A percentile compares a stretch with the other conserved stretches of the same genome.
These are phyloP conservation scores for Dioctria rufipes DNA, from an alignment of 2,888 invertebrate genomes.

Conservation along the genomic window DNA sequence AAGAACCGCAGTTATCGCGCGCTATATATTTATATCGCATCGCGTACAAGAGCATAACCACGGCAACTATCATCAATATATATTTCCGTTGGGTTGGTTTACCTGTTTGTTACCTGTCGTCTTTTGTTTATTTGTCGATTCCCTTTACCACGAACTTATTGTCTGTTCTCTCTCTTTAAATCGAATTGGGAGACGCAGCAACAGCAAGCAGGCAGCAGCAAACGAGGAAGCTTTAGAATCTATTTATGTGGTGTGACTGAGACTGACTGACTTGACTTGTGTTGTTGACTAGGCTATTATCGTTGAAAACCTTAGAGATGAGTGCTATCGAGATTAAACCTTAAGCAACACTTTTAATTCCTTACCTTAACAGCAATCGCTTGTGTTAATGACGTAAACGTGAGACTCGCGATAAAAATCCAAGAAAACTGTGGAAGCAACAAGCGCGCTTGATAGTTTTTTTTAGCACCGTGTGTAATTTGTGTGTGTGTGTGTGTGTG, in stretches of 20 bases:
- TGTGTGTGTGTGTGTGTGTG: neutral
- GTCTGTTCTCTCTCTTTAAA: neutral
- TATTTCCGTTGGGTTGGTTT: slow-evolving; percentile 16
- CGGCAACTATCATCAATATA: neutral
- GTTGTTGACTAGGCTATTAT: slow-evolving; percentile 15
- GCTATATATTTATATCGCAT: neutral
- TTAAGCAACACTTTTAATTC: slow-evolving; percentile 40
- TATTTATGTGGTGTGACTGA: too few relatives aligned
- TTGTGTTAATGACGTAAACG: slow-evolving; percentile 45
- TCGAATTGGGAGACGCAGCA: too few relatives aligned
- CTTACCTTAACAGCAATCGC: slow-evolving; percentile 6
- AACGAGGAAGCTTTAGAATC: too few relatives aligned
- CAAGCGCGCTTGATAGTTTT: neutral
- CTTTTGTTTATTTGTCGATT: neutral
- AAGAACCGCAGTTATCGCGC: slow-evolving; percentile 12
- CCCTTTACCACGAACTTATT: neutral
- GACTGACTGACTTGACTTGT: neutral
- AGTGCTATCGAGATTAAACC: neutral
- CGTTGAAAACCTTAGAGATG: slow-evolving; percentile 15
- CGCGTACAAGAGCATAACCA: neutral
- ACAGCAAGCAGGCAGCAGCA: too few relatives aligned
- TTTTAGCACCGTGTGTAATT: neutral
- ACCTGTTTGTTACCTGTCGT: slow-evolving; percentile 38
- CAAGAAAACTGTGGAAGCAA: slow-evolving; percentile 43
- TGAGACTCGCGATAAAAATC: slow-evolving; percentile 44